Evolutionary conservation across 1,140 invertebrate species (phyloP).

Genomic region (Bombyx mandarina): DNA sequence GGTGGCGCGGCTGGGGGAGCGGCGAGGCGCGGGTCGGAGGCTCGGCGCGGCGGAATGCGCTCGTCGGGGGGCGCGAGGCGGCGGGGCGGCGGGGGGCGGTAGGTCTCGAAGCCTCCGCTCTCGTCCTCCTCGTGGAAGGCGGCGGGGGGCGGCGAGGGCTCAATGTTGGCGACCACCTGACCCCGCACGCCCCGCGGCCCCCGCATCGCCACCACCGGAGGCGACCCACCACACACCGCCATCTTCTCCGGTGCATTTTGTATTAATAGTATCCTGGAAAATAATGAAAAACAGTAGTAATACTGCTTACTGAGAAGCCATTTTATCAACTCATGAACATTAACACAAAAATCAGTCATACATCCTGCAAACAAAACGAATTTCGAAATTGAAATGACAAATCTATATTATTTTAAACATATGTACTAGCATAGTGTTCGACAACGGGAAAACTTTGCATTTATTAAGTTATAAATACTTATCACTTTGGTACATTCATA

Average conservation of each 20-base stretch:
- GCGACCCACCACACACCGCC: slow-evolving; percentile 69
- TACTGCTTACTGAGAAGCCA: no score
- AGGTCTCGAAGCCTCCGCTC: slow-evolving; percentile 65
- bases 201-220: slow-evolving; percentile 39
- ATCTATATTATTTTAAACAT: no score
- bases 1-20: slow-evolving; percentile 31
- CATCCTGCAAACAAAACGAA: no score
- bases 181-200: slow-evolving; percentile 48
- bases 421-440: no score
- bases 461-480: no score
- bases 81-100: slow-evolving; percentile 51
- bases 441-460: no score
- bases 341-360: no score
- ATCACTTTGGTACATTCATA: no score
- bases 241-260: slow-evolving; percentile 90
- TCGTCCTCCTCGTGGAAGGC: slow-evolving; percentile 64
- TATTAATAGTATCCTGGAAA: slow-evolving; percentile 85
- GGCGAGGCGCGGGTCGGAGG: slow-evolving; percentile 39
- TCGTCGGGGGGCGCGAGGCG: slow-evolving; percentile 36
- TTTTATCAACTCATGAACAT: no score
- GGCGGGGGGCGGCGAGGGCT: slow-evolving; percentile 63
- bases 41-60: slow-evolving; percentile 18
- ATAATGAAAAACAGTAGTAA: no score
- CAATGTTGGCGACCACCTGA: slow-evolving; percentile 75
- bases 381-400: no score